Conservation (phyloP, 2,888 invertebrate genomes). For the Cenopis cana region DNA sequence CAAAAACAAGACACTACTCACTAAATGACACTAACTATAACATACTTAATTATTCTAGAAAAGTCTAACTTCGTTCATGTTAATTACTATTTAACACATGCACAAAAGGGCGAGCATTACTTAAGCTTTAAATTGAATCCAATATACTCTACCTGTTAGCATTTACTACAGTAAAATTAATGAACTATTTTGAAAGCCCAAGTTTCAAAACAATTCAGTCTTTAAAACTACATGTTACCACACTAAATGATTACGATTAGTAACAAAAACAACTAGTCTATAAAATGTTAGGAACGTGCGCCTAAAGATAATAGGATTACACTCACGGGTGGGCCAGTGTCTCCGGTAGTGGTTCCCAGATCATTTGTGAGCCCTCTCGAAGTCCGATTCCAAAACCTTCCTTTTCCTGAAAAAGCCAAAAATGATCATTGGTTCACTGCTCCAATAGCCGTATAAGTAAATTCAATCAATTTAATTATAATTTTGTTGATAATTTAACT, state of each 20-base stretch:
- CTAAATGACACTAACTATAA: constrained; percentile 55
- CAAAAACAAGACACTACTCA: constrained; percentile 78
- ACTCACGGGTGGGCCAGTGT: constrained; percentile 71
- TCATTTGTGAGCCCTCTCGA: constrained; percentile 87
- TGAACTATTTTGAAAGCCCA: constrained; percentile 7
- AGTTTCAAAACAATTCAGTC: constrained; percentile 4
- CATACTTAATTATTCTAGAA: constrained; percentile 27
- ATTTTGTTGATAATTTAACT: too few species aligned
- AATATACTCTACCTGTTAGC: constrained; percentile 30
- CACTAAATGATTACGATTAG: constrained; percentile 20
- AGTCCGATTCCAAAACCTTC: constrained; percentile 88
- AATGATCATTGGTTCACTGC: not conserved
- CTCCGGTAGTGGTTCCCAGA: constrained; percentile 84
- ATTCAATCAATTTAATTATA: too few species aligned
- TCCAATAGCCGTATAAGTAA: not conserved
- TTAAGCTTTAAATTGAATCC: constrained; percentile 48
- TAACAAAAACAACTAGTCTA: constrained; percentile 16
- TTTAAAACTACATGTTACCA: not conserved
- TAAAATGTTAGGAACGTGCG: constrained; percentile 24
- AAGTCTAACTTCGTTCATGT: constrained; percentile 39
- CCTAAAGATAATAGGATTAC: constrained; percentile 32
- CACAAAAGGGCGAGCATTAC: constrained; percentile 54
- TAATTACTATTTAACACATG: constrained; percentile 48
- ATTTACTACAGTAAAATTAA: constrained; percentile 17
- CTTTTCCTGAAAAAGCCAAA: constrained; percentile 84